Evolutionary conservation across 2,113 vertebrate genomes (phyloP), one percentile per base, ranked within the genome.

Genomic region (Tor tambroides): DNA sequence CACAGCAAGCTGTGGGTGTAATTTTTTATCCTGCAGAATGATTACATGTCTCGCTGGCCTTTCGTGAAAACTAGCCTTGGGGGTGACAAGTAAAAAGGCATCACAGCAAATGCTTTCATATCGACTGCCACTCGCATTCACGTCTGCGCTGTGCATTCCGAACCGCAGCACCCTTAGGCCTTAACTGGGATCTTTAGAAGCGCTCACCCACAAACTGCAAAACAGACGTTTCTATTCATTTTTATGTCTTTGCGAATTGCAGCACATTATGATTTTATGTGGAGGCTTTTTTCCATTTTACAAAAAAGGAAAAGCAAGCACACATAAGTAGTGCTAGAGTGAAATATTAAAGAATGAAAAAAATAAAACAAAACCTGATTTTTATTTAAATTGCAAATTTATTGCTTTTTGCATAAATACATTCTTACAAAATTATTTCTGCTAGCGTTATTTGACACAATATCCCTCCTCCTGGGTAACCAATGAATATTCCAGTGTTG

Each of bases 91-190:
- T 84, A 77, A 71, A 85, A 85, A 56, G 46, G 28, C 69, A 38
- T 54, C 69, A 85, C 15, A 85, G 32, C 41, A 30, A 87, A 80
- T 87, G 77, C 59, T 89, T 84, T 79, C 56, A 56, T 84, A 84
- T 69, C 26, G 67, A 87, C 21, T 80, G 67, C 5, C 77, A 28
- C 54, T 74, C 85, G 74, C 54, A n/a, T 1, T 63, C 63, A 79
- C 51, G 23, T 75, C 78, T 75, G 78, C 49, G n/a, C 74, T 54
- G 8, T 56, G 76, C 6, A 26, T 43, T 63, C 80, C 19, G 69
- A 35, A 46, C n/a, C 9, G 21, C 21, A 28, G 32, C 3, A 6
- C 71, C 74, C 51, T 43, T 14, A 12, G 32, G 41, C 54, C 28
- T 83, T n/a, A 49, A 67, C n/a, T 11, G 28, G 56, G 46, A 74